These are phyloP conservation scores for Neofelis nebulosa DNA, from an alignment of 2,113 vertebrate species.

Conservation along the genomic window DNA sequence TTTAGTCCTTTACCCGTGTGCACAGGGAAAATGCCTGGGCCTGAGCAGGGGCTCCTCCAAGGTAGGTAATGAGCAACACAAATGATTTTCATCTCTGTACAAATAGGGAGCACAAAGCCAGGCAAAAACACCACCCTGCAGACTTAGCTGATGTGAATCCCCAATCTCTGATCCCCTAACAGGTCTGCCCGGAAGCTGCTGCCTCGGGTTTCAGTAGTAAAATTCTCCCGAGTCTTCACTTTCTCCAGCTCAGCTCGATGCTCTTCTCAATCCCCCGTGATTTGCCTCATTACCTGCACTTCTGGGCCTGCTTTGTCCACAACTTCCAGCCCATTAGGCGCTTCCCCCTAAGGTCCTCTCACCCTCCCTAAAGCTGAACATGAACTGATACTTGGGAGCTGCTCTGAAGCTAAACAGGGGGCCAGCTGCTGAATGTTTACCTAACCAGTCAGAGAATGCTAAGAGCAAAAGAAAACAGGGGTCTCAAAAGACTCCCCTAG, in stretches of 20 bases:
- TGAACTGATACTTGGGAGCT: background rate
- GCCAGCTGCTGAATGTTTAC: slow-evolving; percentile 51
- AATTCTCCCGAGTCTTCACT: slow-evolving; percentile 37
- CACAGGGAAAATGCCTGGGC: background rate
- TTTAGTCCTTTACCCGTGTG: background rate
- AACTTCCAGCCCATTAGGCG: slow-evolving; percentile 59
- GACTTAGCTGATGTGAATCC: background rate
- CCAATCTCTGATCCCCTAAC: background rate
- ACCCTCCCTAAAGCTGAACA: background rate
- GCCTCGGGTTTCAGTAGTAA: background rate
- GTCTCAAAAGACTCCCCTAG: background rate
- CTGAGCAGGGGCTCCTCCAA: background rate
- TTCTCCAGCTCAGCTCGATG: background rate
- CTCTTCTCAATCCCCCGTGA: background rate
- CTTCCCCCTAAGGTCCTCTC: background rate
- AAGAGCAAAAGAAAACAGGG: background rate
- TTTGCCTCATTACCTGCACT: slow-evolving; percentile 13
- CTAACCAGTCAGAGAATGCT: background rate
- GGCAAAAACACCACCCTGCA: background rate
- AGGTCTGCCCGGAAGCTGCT: background rate
- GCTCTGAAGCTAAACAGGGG: background rate
- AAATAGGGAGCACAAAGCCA: background rate
- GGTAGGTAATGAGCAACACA: background rate
- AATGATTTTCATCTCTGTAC: background rate
- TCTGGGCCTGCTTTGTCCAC: background rate